phyloP scores from a whole-genome alignment of 2,113 vertebrate genomes.

The Notothenia coriiceps region DNA sequence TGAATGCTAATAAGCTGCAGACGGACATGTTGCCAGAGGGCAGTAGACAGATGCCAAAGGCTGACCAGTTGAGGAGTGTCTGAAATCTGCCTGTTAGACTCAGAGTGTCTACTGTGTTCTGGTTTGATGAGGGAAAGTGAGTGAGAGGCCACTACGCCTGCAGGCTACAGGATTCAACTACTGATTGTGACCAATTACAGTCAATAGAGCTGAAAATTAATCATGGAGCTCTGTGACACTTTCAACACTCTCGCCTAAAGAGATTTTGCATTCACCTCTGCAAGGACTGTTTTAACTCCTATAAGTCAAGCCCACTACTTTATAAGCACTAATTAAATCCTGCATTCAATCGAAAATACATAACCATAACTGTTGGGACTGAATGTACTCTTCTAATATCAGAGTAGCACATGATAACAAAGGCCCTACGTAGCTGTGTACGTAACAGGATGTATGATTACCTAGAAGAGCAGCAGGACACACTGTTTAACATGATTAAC shows the following conservation, averaged over 20 bases:
- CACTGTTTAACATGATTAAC: too few species aligned
- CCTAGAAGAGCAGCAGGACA: too few species aligned
- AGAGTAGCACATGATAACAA: too few species aligned
- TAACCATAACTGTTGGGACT: too few species aligned
- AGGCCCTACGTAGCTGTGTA: too few species aligned
- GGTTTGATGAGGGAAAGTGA: constrained; percentile 40
- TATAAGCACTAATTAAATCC: not conserved
- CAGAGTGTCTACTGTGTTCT: constrained; percentile 11
- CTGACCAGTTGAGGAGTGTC: not conserved
- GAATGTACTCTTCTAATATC: too few species aligned
- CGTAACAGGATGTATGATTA: too few species aligned
- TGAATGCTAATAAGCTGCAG: constrained; percentile 48
- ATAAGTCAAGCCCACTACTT: not conserved
- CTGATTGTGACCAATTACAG: constrained; percentile 54
- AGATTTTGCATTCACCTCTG: constrained; percentile 6
- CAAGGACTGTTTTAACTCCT: not conserved
- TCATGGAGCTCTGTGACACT: constrained; percentile 14
- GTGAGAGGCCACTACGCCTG: constrained; percentile 25
- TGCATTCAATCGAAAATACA: not conserved
- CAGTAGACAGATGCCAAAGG: constrained; percentile 26
- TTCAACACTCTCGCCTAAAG: not conserved
- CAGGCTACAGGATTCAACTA: constrained; percentile 40
- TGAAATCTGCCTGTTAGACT: constrained; percentile 15
- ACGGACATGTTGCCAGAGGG: constrained; percentile 37
- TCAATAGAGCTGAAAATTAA: constrained; percentile 39